These are phyloP conservation scores for Lutra lutra DNA, from an alignment of 2,797 vertebrate species.

Conservation along the genomic window DNA sequence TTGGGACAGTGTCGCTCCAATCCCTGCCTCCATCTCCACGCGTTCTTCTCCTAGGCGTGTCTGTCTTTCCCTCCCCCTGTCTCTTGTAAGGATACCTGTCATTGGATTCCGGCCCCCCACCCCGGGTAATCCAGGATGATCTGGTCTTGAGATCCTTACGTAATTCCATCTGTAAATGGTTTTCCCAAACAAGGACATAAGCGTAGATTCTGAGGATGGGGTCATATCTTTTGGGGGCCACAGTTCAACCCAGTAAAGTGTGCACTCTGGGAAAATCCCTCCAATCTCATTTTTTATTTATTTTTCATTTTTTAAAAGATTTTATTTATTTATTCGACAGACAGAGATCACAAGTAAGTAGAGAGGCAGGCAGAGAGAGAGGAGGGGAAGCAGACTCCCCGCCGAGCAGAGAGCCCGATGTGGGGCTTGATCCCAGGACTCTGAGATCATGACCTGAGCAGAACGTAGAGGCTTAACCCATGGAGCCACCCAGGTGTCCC, in stretches of 20 bases:
- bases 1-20: rapidly evolving
- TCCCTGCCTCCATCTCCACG: background rate
- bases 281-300: background rate
- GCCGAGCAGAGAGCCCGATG: too few species aligned
- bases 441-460: too few species aligned
- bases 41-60: background rate
- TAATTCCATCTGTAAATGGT: background rate
- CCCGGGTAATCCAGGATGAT: background rate
- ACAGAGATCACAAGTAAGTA: too few species aligned
- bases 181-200: background rate
- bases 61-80: background rate
- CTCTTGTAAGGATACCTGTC: background rate
- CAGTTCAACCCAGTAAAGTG: background rate
- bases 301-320: too few species aligned
- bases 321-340: too few species aligned
- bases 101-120: background rate
- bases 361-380: too few species aligned
- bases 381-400: too few species aligned
- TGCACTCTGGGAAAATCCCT: background rate
- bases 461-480: too few species aligned
- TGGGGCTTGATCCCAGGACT: too few species aligned
- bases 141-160: background rate
- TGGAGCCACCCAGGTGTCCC: too few species aligned
- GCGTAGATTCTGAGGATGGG: background rate
- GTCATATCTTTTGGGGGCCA: rapidly evolving